Conservation (phyloP, 2,797 vertebrate species). For the Esox lucius region DNA sequence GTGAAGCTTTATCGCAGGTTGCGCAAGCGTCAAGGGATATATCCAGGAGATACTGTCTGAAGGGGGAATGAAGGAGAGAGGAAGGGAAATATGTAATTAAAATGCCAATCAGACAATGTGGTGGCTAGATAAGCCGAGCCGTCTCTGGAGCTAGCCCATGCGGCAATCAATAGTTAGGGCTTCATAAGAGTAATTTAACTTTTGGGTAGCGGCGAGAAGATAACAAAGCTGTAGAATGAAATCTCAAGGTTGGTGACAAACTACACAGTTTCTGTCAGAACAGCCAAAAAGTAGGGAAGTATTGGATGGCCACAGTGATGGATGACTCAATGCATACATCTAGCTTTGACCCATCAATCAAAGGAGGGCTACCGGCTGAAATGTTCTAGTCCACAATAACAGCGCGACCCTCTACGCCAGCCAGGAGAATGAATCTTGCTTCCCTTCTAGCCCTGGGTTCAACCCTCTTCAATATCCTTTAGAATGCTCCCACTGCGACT, state of each 20-base stretch:
- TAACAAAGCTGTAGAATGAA: slow-evolving; percentile 18
- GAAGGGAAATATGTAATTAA: slow-evolving; percentile 12
- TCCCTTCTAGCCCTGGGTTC: background rate
- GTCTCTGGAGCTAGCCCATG: slow-evolving; percentile 12
- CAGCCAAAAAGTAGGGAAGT: slow-evolving; percentile 26
- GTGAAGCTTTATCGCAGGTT: slow-evolving; percentile 13
- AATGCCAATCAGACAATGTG: slow-evolving; percentile 23
- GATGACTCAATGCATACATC: slow-evolving; percentile 34
- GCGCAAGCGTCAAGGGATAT: slow-evolving; percentile 2
- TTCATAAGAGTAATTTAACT: slow-evolving; percentile 36
- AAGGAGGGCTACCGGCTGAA: slow-evolving; percentile 2
- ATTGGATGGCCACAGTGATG: slow-evolving; percentile 29
- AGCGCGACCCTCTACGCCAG: slow-evolving; percentile 2
- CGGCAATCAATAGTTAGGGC: slow-evolving; percentile 38
- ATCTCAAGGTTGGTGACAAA: slow-evolving; percentile 36
- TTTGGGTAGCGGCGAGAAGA: slow-evolving; percentile 24
- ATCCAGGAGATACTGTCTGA: slow-evolving; percentile 9
- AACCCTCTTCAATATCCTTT: background rate
- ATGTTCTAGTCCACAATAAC: slow-evolving; percentile 8
- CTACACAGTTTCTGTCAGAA: slow-evolving; percentile 19
- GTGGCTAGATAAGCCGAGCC: slow-evolving; percentile 37
- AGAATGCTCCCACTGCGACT: background rate
- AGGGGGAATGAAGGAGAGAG: slow-evolving; percentile 17
- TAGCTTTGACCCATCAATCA: slow-evolving; percentile 38
- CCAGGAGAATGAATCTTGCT: background rate